A percentile compares a stretch with the other conserved stretches of the same genome.
Conservation (phyloP, 23 tunicate species). For the Ciona savignyi region DNA sequence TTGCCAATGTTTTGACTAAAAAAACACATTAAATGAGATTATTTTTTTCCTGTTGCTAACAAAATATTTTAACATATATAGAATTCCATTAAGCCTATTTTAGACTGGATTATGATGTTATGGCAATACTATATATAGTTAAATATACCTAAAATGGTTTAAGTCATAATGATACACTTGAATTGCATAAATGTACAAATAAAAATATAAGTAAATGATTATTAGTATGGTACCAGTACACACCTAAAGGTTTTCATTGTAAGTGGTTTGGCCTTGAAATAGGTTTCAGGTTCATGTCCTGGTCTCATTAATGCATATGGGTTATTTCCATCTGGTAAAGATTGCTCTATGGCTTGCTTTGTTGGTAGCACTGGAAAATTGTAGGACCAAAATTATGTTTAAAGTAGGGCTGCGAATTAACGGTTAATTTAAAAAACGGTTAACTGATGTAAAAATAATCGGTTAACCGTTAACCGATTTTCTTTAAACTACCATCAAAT, state of each 20-base stretch:
- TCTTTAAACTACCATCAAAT: too few relatives aligned
- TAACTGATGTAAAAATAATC: too few relatives aligned
- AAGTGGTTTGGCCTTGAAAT: slow-evolving; percentile 40
- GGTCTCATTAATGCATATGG: slow-evolving; percentile 36
- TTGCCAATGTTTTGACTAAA: slow-evolving; percentile 39
- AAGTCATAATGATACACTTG: too few relatives aligned
- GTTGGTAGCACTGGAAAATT: not conserved
- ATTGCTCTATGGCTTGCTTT: not conserved
- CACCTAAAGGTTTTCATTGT: slow-evolving; percentile 25
- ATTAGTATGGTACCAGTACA: not conserved
- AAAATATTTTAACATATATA: too few relatives aligned
- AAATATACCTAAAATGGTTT: too few relatives aligned
- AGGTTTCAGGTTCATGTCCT: slow-evolving; percentile 43
- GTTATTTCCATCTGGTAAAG: slow-evolving; percentile 53
- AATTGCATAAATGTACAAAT: not conserved
- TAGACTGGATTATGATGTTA: not conserved
- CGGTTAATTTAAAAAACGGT: too few relatives aligned
- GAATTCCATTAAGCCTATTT: too few relatives aligned
- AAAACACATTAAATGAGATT: not conserved
- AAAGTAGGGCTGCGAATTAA: too few relatives aligned
- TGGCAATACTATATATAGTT: too few relatives aligned
- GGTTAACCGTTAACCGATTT: too few relatives aligned
- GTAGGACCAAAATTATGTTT: not conserved
- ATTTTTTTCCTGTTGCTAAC: too few relatives aligned
- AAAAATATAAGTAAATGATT: not conserved